Conservation (phyloP, 2,113 vertebrate genomes). For the Calyptomena viridis region DNA sequence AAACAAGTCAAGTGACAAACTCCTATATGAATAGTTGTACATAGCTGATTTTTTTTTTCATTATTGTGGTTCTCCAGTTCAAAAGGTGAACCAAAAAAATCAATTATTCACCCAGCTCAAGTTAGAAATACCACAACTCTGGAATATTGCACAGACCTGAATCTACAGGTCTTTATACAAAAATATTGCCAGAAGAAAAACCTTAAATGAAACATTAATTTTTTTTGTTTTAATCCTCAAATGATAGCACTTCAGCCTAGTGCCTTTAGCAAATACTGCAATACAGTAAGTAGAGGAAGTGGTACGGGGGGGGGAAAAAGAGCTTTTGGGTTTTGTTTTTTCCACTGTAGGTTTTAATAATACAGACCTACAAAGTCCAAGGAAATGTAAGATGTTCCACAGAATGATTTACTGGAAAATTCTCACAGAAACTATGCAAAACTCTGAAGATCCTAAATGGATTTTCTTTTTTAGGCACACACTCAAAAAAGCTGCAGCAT, state of each 20-base stretch:
- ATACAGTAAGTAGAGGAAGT: constrained; percentile 13
- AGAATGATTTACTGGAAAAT: constrained; percentile 52
- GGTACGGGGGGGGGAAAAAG: background rate
- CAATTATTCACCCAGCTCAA: background rate
- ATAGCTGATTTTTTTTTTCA: background rate
- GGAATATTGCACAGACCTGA: background rate
- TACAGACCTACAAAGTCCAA: constrained; percentile 23
- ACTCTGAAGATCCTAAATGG: constrained; percentile 30
- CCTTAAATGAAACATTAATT: background rate
- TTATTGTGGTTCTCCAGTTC: background rate
- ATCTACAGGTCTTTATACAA: background rate
- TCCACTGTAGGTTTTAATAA: constrained; percentile 59
- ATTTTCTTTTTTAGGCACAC: constrained; percentile 28
- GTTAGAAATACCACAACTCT: background rate
- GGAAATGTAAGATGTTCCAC: constrained; percentile 57
- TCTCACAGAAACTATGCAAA: constrained; percentile 58
- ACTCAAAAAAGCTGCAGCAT: background rate
- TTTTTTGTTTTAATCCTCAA: background rate
- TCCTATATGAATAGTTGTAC: background rate
- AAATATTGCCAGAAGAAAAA: background rate
- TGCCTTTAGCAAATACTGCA: background rate
- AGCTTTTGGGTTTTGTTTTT: constrained; percentile 25
- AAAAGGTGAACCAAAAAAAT: constrained; percentile 28
- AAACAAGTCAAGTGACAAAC: background rate
- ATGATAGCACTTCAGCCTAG: background rate